Evolutionary conservation across 2,113 vertebrate species (phyloP).

Genomic region (Synodontis membranacea): DNA sequence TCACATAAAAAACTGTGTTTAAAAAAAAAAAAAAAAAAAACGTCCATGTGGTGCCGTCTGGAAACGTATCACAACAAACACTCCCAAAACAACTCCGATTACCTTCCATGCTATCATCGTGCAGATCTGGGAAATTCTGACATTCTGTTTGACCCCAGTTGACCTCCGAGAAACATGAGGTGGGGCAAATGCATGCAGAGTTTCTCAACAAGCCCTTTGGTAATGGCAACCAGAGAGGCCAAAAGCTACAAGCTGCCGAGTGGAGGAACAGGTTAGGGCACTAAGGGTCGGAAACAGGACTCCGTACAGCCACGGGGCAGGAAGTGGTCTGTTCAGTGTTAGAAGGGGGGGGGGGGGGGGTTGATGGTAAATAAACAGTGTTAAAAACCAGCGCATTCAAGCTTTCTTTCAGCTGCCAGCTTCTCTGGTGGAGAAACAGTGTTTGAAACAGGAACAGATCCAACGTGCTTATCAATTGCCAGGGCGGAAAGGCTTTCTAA

Average conservation of each 20-base stretch:
- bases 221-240: slow-evolving; percentile 40
- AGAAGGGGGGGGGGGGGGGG: slow-evolving; percentile 29
- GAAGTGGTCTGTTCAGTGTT: slow-evolving; percentile 42
- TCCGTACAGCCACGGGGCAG: slow-evolving; percentile 36
- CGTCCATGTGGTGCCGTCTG: background rate
- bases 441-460: background rate
- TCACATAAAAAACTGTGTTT: slow-evolving; percentile 8
- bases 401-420: background rate
- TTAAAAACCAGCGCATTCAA: slow-evolving; percentile 32
- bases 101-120: slow-evolving; percentile 24
- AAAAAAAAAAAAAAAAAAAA: too few relatives aligned
- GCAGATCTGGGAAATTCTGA: slow-evolving; percentile 43
- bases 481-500: background rate
- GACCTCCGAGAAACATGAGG: slow-evolving; percentile 43
- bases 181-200: slow-evolving; percentile 32
- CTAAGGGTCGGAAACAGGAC: slow-evolving; percentile 41
- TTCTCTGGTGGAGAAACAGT: background rate
- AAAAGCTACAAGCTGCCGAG: background rate
- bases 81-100: slow-evolving; percentile 18
- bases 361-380: slow-evolving; percentile 47
- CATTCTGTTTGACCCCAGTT: slow-evolving; percentile 36
- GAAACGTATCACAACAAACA: slow-evolving; percentile 31
- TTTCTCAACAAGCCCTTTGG: slow-evolving; percentile 32
- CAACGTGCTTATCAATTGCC: background rate
- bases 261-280: slow-evolving; percentile 33